A percentile compares a stretch with the other conserved stretches of the same genome.
phyloP scores from a whole-genome alignment of 2,888 invertebrate species.

The Drosophila atripex region DNA sequence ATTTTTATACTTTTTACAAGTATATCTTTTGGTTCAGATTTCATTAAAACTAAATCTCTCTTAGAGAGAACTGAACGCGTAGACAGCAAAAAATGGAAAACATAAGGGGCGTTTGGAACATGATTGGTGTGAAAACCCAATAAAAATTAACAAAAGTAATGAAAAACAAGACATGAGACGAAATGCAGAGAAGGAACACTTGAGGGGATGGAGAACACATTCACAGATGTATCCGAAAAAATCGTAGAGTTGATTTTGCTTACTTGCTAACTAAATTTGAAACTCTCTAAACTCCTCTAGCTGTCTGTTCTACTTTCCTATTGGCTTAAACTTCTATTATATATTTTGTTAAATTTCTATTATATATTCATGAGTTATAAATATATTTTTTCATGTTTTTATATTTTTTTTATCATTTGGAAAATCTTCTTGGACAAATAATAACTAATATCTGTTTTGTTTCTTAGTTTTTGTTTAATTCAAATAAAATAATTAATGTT shows the following conservation, averaged over 20 bases:
- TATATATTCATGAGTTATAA: constrained; percentile 22
- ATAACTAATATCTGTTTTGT: constrained; percentile 59
- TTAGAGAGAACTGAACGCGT: constrained; percentile 61
- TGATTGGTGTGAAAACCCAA: constrained; percentile 23
- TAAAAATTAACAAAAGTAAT: constrained; percentile 36
- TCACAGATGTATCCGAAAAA: constrained; percentile 12
- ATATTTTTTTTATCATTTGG: constrained; percentile 12
- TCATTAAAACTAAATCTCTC: constrained; percentile 31
- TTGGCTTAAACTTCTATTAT: constrained; percentile 54
- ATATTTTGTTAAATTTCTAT: constrained; percentile 53
- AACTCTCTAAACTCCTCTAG: constrained; percentile 37
- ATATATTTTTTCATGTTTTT: constrained; percentile 21
- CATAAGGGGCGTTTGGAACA: constrained; percentile 36
- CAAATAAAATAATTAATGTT: constrained; percentile 51
- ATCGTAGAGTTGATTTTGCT: constrained; percentile 47
- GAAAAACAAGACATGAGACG: constrained; percentile 29
- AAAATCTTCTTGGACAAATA: constrained; percentile 41
- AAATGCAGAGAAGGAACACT: constrained; percentile 39
- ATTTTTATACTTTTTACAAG: constrained; percentile 27
- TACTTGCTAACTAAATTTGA: constrained; percentile 64
- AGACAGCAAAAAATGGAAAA: constrained; percentile 56
- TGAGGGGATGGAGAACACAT: constrained; percentile 11
- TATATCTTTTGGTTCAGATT: constrained; percentile 21
- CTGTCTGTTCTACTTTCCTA: constrained; percentile 14
- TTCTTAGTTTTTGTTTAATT: constrained; percentile 51